These are phyloP conservation scores for Nesidiocoris tenuis DNA, from an alignment of 2,888 invertebrate species.

Conservation along the genomic window DNA sequence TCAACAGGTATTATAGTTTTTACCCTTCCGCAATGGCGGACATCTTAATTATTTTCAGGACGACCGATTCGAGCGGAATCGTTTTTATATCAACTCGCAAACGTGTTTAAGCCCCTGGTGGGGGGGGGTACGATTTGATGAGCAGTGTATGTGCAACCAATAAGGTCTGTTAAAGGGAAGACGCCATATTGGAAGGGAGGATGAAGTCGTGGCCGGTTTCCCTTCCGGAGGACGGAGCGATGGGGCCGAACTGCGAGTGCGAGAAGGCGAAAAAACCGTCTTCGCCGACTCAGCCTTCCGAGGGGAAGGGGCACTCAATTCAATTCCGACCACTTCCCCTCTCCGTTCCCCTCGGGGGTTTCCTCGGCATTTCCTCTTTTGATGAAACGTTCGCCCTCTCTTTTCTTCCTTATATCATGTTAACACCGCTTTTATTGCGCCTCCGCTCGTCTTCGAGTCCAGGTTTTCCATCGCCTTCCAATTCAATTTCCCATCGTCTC, in stretches of 20 bases:
- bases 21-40: no score
- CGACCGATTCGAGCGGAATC: no score
- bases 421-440: conserved; percentile 48
- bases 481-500: conserved; percentile 1
- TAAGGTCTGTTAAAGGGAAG: conserved; percentile 50
- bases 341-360: conserved; percentile 3
- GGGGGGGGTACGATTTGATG: conserved; percentile 49
- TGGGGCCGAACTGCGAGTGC: not conserved
- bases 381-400: conserved; percentile 32
- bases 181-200: conserved; percentile 51
- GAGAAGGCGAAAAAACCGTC: not conserved
- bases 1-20: no score
- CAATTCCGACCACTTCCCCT: conserved; percentile 43
- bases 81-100: no score
- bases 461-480: conserved; percentile 20
- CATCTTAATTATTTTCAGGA: no score
- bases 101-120: no score
- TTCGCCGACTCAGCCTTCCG: not conserved
- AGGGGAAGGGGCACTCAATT: conserved; percentile 24
- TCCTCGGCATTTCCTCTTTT: conserved; percentile 25
- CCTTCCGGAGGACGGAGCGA: conserved; percentile 16
- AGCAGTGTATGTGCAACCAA: conserved; percentile 52
- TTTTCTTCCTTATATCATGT: conserved; percentile 45
- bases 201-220: conserved; percentile 50
- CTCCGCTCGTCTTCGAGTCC: conserved; percentile 38